Conservation (phyloP, 2,113 vertebrate species). For the Archocentrus centrarchus region DNA sequence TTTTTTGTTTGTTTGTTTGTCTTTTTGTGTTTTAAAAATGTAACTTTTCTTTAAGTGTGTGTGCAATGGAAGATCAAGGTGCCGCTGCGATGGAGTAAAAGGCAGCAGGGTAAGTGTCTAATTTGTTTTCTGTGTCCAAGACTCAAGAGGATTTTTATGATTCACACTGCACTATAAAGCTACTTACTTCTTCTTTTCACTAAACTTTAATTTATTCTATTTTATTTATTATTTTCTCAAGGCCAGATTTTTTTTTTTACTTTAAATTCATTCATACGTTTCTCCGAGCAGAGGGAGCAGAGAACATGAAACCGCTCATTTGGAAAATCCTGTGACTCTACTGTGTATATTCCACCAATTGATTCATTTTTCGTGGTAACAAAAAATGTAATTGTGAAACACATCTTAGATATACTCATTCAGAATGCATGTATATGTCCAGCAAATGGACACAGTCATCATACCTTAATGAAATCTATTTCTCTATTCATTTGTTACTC, state of each 20-base stretch:
- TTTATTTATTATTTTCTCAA: neutral
- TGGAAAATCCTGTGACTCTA: neutral
- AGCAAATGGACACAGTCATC: neutral
- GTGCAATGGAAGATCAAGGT: conserved; percentile 61
- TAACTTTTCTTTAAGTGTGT: conserved; percentile 62
- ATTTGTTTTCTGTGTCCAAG: neutral
- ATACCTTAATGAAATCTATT: neutral
- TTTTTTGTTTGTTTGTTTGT: too few species aligned
- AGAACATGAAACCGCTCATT: too few species aligned
- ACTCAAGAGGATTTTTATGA: neutral
- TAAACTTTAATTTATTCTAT: neutral
- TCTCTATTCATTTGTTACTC: neutral
- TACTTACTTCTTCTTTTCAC: neutral
- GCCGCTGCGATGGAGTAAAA: conserved; percentile 69
- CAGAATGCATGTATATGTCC: too few species aligned
- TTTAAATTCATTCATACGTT: too few species aligned
- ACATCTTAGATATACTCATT: neutral
- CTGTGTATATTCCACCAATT: neutral
- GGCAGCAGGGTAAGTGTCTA: conserved; percentile 65
- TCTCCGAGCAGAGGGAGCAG: too few species aligned
- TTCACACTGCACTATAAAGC: neutral
- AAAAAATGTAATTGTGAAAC: neutral
- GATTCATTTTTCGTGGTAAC: neutral
- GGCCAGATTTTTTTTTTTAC: neutral
- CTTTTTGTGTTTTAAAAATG: neutral